These are phyloP conservation scores for Aplodontia rufa DNA, from an alignment of 2,113 vertebrate species.

Conservation along the genomic window DNA sequence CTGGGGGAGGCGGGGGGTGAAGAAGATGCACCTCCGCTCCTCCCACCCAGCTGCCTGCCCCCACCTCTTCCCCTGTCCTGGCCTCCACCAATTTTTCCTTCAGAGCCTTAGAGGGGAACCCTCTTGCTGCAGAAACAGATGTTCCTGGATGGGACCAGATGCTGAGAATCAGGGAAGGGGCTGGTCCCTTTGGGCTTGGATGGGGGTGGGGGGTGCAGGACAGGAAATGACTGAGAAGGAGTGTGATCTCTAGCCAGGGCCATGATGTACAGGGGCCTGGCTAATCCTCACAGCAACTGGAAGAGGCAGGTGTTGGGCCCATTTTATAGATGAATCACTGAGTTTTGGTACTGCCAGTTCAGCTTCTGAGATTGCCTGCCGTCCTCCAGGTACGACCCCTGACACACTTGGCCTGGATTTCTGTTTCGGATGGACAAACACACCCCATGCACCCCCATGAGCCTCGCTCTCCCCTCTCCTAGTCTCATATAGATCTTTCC, in stretches of 20 bases:
- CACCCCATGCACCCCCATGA: rapidly evolving
- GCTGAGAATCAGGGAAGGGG: not conserved
- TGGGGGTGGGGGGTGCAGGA: not conserved
- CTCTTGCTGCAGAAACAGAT: constrained; percentile 53
- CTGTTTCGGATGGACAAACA: not conserved
- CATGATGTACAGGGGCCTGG: not conserved
- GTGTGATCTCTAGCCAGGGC: constrained; percentile 37
- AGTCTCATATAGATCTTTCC: not conserved
- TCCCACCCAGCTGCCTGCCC: not conserved
- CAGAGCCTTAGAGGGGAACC: not conserved
- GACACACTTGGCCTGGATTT: not conserved
- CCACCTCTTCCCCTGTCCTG: not conserved
- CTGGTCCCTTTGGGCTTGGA: not conserved
- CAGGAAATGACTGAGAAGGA: constrained; percentile 48
- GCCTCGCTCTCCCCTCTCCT: not conserved
- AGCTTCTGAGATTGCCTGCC: not conserved
- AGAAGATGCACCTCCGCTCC: not conserved
- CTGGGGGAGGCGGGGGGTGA: not conserved
- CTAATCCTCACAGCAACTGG: not conserved
- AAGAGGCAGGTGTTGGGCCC: not conserved
- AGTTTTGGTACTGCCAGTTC: not conserved
- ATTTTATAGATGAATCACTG: constrained; percentile 26
- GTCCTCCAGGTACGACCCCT: not conserved
- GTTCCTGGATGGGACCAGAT: constrained; percentile 73
- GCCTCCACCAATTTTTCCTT: not conserved